These are phyloP conservation scores for Morpho achilles DNA, from an alignment of 2,888 invertebrate species.

Conservation along the genomic window DNA sequence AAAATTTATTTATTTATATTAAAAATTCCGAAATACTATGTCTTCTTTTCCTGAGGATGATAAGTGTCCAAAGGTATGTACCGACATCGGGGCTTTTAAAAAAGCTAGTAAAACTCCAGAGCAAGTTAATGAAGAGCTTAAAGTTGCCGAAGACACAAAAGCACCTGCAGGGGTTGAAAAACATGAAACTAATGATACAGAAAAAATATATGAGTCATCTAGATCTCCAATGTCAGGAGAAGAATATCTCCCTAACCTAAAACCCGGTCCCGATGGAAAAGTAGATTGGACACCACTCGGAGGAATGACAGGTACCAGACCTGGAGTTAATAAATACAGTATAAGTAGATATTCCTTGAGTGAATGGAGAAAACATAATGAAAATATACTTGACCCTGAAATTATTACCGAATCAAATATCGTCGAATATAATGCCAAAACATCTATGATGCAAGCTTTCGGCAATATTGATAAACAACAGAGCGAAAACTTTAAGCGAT, in stretches of 20 bases:
- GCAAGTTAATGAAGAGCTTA: constrained; percentile 33
- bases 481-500: constrained; percentile 81
- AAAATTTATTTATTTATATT: constrained; percentile 1
- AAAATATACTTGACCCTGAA: constrained; percentile 69
- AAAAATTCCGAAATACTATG: constrained; percentile 6
- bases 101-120: constrained; percentile 48
- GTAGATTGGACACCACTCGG: constrained; percentile 86
- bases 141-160: constrained; percentile 29
- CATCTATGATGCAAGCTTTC: constrained; percentile 82
- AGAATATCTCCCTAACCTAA: constrained; percentile 51
- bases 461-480: constrained; percentile 84
- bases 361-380: constrained; percentile 85
- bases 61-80: constrained; percentile 54
- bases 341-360: constrained; percentile 84
- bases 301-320: constrained; percentile 85
- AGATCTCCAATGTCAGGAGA: constrained; percentile 34
- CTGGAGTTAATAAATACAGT: constrained; percentile 87
- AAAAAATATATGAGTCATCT: constrained; percentile 26
- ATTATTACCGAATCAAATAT: constrained; percentile 77
- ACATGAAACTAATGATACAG: constrained; percentile 13
- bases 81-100: constrained; percentile 58
- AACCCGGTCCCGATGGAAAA: constrained; percentile 85
- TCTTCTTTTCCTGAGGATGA: constrained; percentile 53
- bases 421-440: constrained; percentile 80
- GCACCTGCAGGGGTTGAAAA: constrained; percentile 29